Base-by-base conservation (phyloP, 2,888 invertebrate species). In the Hyposoter dolosus region DNA sequence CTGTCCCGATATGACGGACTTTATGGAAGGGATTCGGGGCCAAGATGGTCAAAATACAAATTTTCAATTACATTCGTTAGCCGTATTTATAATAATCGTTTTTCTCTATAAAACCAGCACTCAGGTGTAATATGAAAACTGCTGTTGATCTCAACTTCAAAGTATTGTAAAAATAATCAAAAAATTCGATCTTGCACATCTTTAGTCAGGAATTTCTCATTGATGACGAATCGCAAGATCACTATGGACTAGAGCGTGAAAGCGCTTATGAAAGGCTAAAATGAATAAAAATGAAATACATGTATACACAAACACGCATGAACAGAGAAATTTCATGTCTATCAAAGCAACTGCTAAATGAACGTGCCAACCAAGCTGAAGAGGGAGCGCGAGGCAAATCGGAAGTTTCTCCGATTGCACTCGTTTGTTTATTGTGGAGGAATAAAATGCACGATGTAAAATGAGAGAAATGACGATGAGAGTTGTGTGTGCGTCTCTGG, bases 361-460 rank as follows among this genome's bases (percentile, higher is more conserved):
- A 92, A 91, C 90, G 92, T 93, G 93, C 92, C 90, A 93, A 92
- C 90, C 88, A 93, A 93, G 93, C 91, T 90, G 91, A 91, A 91
- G 40, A 89, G 83, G 76, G 87, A 90, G 87, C 88, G 81, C 85
- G 84, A 69, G 65, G 76, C 80, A 77, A 74, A 74, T 69, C 45
- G 68, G 45, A 45, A 82, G 56, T 82, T 83, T 35, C 47, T 65
- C 23, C 40, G 40, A 28, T 78, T 53, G 23, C 43, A 15, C 28
- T 47, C 35, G n/a, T 60, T 60, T 17, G 43, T 53, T 15, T 65
- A 65, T 32, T 65, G 28, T 76, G 65, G 28, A 23, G 12, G 71
- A 63, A 63, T 63, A 40, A 56, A 66, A 17, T 50, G 50, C 53
- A 77, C 77, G 35, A 66, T 66, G 77, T 50, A 45, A 66, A 47